Conservation (phyloP, 2,797 vertebrate species). For the Glossophaga mutica region DNA sequence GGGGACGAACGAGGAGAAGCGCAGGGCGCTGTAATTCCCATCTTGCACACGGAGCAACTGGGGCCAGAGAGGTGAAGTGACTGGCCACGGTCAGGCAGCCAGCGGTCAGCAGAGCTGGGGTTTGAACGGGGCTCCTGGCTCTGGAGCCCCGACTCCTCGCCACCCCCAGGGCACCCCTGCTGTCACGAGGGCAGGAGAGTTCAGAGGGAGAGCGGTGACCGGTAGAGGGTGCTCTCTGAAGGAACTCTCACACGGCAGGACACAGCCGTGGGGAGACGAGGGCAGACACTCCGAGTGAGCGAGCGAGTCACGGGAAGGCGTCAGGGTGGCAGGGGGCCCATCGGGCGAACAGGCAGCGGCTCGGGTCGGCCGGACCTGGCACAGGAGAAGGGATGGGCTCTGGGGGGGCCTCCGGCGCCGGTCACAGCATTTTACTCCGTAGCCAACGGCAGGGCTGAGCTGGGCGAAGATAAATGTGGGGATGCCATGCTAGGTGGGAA, state of each 20-base stretch:
- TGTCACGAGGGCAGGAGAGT: not conserved
- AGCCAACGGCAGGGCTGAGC: not conserved
- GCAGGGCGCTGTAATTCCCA: not conserved
- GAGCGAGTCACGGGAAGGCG: accelerated
- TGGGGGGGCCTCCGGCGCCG: not conserved
- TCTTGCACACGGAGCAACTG: not conserved
- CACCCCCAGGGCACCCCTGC: not conserved
- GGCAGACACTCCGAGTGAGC: not conserved
- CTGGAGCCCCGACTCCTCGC: not conserved
- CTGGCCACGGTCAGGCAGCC: not conserved
- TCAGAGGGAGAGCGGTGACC: not conserved
- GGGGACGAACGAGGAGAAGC: no score
- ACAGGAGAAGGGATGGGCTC: not conserved
- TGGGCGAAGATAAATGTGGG: no score
- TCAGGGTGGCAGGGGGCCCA: not conserved
- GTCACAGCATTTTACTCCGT: not conserved
- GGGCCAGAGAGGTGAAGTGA: not conserved
- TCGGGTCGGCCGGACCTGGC: not conserved
- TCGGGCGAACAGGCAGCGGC: not conserved
- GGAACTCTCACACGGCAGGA: not conserved
- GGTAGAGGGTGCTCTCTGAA: not conserved
- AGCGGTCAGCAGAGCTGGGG: not conserved
- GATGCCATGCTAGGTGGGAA: no score
- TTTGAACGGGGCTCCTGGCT: not conserved
- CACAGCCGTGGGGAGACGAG: not conserved